Percentiles rank a stretch among this genome's conserved stretches.
Conservation (phyloP, 2,888 invertebrate genomes). For the Allygus modestus region DNA sequence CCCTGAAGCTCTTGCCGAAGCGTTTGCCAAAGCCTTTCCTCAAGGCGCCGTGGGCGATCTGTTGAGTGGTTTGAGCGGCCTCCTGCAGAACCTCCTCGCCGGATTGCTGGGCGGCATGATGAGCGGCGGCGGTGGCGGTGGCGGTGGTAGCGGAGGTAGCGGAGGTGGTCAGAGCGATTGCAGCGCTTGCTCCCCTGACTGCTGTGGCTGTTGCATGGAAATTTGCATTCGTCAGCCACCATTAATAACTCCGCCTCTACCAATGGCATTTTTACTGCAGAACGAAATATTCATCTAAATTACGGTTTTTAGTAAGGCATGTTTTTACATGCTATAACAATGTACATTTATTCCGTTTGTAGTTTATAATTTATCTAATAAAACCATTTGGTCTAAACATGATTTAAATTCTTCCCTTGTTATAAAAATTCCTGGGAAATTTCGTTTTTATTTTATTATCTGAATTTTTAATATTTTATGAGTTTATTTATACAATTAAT, state of each 20-base stretch:
- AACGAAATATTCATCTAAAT: slow-evolving; percentile 1
- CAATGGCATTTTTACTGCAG: slow-evolving; percentile 10
- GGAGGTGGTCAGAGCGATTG: background rate
- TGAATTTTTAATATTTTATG: no score
- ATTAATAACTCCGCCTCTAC: background rate
- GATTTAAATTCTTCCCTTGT: no score
- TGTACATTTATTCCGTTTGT: no score
- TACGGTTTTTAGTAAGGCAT: background rate
- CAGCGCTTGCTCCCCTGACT: background rate
- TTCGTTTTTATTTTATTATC: no score
- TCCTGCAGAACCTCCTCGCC: slow-evolving; percentile 25
- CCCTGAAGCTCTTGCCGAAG: slow-evolving; percentile 38
- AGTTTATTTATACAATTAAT: no score
- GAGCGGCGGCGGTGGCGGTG: background rate
- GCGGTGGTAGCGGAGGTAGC: background rate
- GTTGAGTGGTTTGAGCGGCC: slow-evolving; percentile 18
- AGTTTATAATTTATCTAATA: no score
- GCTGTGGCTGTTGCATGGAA: slow-evolving; percentile 18
- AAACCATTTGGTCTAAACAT: no score
- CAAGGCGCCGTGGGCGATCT: background rate
- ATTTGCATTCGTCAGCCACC: background rate
- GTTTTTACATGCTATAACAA: no score
- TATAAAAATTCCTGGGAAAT: no score
- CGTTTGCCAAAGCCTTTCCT: slow-evolving; percentile 15
- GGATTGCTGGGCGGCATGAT: slow-evolving; percentile 3